Base-by-base conservation (phyloP, 2,797 vertebrate genomes). In the Anguilla marmorata region DNA sequence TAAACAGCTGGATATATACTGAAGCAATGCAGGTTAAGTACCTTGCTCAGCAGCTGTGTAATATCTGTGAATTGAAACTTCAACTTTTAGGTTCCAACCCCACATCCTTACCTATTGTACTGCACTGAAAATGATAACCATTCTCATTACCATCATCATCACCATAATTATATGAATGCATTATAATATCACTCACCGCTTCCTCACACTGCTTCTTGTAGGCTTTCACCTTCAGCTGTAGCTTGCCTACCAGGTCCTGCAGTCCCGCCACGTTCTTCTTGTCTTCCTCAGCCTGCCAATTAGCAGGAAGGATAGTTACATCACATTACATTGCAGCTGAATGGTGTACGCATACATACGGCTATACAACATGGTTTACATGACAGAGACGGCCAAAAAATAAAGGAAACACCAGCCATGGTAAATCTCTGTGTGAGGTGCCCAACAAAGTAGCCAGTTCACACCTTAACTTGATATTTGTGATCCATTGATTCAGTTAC, bases 201-300 rank as follows among this genome's bases (percentile, higher is more conserved):
- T 98, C 97, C 91, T 98, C 97, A 87, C 97, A 90, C 92, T 98
- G 97, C 90, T 97, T 97, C 94, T 98, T 98, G 91, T 98, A 99
- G 89, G 97, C 93, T 84, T 98, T 99, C 91, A 98, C 97, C 94
- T 98, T 99, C 82, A 98, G 90, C 89, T 99, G 97, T 90, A 99
- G 94, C 90, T 98, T 98, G 94, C 98, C 97, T 45, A 98, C 97
- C 85, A 99, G 94, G 90, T 98, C 97, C 88, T 98, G 98, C 82
- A 98, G 97, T 87, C 98, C 96, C 48, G 90, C 91, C 16, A 97
- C 89, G 84, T 98, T 99, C 94, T 98, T 99, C 91, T 96, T 95
- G 92, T 99, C 98, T 93, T 99, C 98, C 83, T 99, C 98, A 54
- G 95, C 94, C 95, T 96, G 88, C 37, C 76, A 41, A 80, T 21